Conservation (phyloP, 2,888 invertebrate species). For the Brachyopa scutellaris region DNA sequence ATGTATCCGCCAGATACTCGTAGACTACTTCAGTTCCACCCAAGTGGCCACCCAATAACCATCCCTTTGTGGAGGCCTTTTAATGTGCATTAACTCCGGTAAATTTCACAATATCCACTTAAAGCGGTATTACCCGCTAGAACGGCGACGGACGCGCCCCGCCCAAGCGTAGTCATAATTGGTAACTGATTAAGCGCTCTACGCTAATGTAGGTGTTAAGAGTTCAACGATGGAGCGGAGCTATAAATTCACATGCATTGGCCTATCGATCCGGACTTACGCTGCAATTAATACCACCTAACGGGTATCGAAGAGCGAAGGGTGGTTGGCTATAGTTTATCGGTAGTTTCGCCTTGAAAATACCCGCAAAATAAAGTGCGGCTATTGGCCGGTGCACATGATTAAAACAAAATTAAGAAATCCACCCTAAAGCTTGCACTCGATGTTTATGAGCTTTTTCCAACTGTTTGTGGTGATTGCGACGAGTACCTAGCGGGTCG, state of each 20-base stretch:
- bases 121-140: constrained; percentile 59
- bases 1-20: constrained; percentile 25
- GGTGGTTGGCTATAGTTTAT: constrained; percentile 12
- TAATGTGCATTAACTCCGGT: constrained; percentile 69
- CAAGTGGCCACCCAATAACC: neutral
- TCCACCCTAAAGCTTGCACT: neutral
- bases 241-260: constrained; percentile 46
- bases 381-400: neutral
- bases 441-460: neutral
- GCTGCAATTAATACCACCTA: constrained; percentile 56
- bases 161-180: constrained; percentile 51
- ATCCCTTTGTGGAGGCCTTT: constrained; percentile 48
- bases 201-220: constrained; percentile 67
- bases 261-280: constrained; percentile 67
- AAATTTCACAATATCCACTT: constrained; percentile 70
- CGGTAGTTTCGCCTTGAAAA: constrained; percentile 19
- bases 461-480: neutral
- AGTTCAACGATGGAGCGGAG: constrained; percentile 31
- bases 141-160: neutral
- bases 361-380: constrained; percentile 12
- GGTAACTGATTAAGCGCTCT: constrained; percentile 65
- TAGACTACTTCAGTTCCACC: too few species aligned
- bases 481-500: neutral
- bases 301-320: neutral
- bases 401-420: neutral